Evolutionary conservation across 2,888 invertebrate species (phyloP).

Genomic region (Drosophila recens): DNA sequence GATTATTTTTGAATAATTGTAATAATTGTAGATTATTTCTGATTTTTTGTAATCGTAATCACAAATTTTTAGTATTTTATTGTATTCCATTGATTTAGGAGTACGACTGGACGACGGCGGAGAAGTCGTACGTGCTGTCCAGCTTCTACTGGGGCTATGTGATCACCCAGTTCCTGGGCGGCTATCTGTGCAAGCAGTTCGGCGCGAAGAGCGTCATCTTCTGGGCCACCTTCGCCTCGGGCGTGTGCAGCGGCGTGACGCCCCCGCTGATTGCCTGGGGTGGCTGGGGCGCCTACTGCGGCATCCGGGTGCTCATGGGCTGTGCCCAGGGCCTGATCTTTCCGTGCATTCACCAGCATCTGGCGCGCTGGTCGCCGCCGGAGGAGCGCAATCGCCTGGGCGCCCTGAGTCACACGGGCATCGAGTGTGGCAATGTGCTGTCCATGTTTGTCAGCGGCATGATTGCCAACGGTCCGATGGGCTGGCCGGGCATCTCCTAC

Average conservation of each 20-base stretch:
- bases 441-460: conserved; percentile 88
- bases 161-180: conserved; percentile 87
- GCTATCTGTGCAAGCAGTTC: conserved; percentile 88
- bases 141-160: conserved; percentile 93
- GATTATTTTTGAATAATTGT: no score
- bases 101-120: conserved; percentile 85
- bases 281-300: conserved; percentile 87
- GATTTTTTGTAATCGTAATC: no score
- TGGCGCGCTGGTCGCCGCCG: conserved; percentile 89
- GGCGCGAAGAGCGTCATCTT: conserved; percentile 89
- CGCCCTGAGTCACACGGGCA: conserved; percentile 87
- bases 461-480: conserved; percentile 86
- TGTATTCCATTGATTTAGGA: conserved; percentile 48
- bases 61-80: no score
- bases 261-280: conserved; percentile 88
- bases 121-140: conserved; percentile 87
- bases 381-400: conserved; percentile 87
- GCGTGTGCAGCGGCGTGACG: conserved; percentile 88
- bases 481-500: conserved; percentile 90
- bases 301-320: conserved; percentile 88
- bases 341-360: conserved; percentile 88
- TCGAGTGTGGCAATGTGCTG: conserved; percentile 89
- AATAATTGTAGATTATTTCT: no score
- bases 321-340: conserved; percentile 88
- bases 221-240: conserved; percentile 87